These are phyloP conservation scores for Branchinecta sandiegonensis DNA, from an alignment of 2,888 invertebrate species.

Conservation along the genomic window DNA sequence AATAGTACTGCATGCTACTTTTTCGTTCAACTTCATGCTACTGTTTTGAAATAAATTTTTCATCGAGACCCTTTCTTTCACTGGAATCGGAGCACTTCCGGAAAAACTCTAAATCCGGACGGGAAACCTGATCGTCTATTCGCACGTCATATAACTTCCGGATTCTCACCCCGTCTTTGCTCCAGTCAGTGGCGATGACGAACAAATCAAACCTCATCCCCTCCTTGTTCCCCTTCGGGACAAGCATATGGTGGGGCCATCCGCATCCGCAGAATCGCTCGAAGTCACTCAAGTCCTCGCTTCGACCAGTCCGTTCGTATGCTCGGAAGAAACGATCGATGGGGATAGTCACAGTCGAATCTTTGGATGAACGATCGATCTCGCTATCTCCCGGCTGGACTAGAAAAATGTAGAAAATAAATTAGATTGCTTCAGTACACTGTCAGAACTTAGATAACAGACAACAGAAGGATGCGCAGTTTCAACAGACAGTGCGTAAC, in stretches of 20 bases:
- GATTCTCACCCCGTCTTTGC: constrained; percentile 44
- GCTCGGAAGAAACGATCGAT: constrained; percentile 65
- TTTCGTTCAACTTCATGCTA: no score
- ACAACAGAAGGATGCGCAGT: constrained; percentile 16
- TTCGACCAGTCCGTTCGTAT: constrained; percentile 37
- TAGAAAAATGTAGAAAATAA: constrained; percentile 30
- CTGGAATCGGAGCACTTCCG: no score
- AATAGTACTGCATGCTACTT: no score
- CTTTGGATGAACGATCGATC: constrained; percentile 47
- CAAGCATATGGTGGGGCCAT: constrained; percentile 67
- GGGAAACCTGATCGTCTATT: no score
- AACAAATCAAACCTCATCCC: constrained; percentile 55
- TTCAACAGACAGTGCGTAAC: no score
- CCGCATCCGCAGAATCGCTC: constrained; percentile 59
- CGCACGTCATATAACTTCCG: no score
- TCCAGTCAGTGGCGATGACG: constrained; percentile 60
- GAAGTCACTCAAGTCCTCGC: not conserved
- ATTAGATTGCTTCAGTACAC: not conserved
- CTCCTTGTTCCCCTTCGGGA: constrained; percentile 52
- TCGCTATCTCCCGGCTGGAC: constrained; percentile 45
- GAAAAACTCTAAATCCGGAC: no score
- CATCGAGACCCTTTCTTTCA: no score
- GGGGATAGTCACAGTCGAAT: constrained; percentile 67
- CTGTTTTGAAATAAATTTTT: no score
- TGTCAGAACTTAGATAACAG: no score